Conservation (phyloP, 2,888 invertebrate genomes). For the Eilema griseolum region DNA sequence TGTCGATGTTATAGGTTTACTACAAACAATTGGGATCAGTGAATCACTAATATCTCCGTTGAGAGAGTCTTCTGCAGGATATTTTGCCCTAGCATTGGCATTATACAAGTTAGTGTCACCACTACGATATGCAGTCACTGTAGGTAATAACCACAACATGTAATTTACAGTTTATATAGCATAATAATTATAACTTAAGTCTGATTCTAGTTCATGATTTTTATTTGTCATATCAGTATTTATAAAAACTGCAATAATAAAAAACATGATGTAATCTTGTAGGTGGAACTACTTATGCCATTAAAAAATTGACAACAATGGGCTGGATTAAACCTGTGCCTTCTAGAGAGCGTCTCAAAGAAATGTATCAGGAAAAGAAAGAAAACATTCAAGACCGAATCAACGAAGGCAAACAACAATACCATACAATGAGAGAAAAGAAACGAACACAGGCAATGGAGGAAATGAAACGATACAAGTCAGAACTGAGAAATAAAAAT, state of each 20-base stretch:
- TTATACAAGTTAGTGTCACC: conserved; percentile 98
- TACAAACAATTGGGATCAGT: conserved; percentile 92
- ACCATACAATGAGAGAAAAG: conserved; percentile 77
- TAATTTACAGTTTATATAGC: neutral
- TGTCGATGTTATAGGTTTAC: conserved; percentile 93
- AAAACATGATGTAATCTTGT: conserved; percentile 40
- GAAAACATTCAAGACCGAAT: conserved; percentile 88
- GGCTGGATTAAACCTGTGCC: conserved; percentile 95
- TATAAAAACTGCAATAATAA: neutral
- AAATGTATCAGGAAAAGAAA: conserved; percentile 88
- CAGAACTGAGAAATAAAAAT: conserved; percentile 81
- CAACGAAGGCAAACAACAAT: conserved; percentile 84
- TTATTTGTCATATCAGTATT: neutral
- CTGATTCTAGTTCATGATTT: neutral
- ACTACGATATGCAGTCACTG: conserved; percentile 95
- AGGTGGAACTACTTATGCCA: conserved; percentile 95
- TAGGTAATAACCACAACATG: conserved; percentile 87
- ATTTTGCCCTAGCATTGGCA: conserved; percentile 95
- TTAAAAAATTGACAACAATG: conserved; percentile 92
- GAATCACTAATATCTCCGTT: conserved; percentile 93
- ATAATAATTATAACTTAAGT: neutral
- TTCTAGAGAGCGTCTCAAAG: conserved; percentile 88
- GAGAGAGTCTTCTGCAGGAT: conserved; percentile 93
- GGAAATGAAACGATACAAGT: conserved; percentile 83
- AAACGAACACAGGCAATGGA: conserved; percentile 81